Base-by-base conservation (phyloP, 1,140 invertebrate genomes). In the Aphidius ervi region DNA sequence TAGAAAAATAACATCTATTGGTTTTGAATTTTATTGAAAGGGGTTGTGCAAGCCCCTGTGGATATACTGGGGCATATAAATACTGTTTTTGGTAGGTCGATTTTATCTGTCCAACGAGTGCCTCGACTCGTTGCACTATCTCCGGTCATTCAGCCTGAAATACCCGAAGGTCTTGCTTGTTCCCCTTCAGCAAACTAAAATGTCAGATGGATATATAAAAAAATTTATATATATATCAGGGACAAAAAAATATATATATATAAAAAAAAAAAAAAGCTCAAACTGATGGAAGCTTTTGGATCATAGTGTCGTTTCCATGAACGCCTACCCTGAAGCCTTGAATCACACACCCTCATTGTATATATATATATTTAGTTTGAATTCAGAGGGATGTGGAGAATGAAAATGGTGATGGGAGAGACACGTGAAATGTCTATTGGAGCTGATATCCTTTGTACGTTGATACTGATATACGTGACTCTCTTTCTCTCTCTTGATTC, bases 101-200 rank as follows among this genome's bases (percentile, higher is more conserved):
- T 63, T 58, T 59, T 63, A 63, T 63, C 62, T 63, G 41, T 48
- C 53, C 42, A 31, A 31, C 23, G 41, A 48, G 56, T 56, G 43
- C 56, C 50, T 45, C 62, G 47, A 58, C 48, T 45, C 9, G 40
- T 16, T 54, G 52, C 46, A 48, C 47, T 63, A 63, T 63, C 62
- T 63, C 48, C 9, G 48, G 50, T 48, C 56, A 58, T 54, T 49
- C 41, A 63, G 45, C 57, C 5, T 58, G 56, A 40, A 59, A 63
- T 63, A 58, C 47, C 58, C 52, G 41, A 20, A 59, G 58, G 58
- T 48, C 52, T 52, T 54, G 31, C 58, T 59, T 41, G 50, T 52
- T 10, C 52, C 50, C 52, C 52, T 10, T 6, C 10, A 54, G 9
- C 37, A 10, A 41, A 6, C 37, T 39, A 42, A 41, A n/a, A 20